Percentiles rank a stretch among this genome's conserved stretches.
These are phyloP conservation scores for Loriculus beryllinus DNA, from an alignment of 2,797 vertebrate species.

Conservation along the genomic window DNA sequence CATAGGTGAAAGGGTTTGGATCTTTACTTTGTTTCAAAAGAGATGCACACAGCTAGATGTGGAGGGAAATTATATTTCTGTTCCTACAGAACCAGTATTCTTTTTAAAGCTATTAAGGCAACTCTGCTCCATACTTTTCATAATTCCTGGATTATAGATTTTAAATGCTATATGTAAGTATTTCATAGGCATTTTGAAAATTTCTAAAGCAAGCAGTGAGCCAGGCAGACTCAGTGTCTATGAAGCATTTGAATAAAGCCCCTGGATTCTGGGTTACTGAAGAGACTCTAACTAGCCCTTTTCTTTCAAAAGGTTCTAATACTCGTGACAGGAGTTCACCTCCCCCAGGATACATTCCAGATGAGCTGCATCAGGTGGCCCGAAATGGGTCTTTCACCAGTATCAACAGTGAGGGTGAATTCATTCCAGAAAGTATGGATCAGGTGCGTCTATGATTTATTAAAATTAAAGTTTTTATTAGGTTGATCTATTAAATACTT, in stretches of 20 bases:
- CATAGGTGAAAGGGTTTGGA: background rate
- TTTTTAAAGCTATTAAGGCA: background rate
- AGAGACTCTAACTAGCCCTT: background rate
- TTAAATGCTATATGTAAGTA: background rate
- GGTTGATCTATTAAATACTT: background rate
- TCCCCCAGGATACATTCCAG: constrained; percentile 97
- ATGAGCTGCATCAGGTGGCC: constrained; percentile 93
- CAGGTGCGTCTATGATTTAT: constrained; percentile 78
- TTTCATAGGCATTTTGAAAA: background rate
- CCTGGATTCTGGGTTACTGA: background rate
- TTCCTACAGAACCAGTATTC: background rate
- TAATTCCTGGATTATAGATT: background rate
- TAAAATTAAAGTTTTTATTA: background rate
- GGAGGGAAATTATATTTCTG: background rate
- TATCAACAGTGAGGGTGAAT: constrained; percentile 99
- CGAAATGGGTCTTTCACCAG: constrained; percentile 98
- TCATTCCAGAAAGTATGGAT: constrained; percentile 99
- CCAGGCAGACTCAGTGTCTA: background rate
- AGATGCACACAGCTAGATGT: background rate
- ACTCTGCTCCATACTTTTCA: background rate
- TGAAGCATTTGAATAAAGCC: background rate
- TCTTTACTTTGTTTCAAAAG: background rate
- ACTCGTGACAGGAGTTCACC: constrained; percentile 94
- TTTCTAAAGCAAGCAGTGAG: background rate
- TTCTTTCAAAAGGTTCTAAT: constrained; percentile 78